phyloP scores from a whole-genome alignment of 2,888 invertebrate species.

The Philereme transversata region DNA sequence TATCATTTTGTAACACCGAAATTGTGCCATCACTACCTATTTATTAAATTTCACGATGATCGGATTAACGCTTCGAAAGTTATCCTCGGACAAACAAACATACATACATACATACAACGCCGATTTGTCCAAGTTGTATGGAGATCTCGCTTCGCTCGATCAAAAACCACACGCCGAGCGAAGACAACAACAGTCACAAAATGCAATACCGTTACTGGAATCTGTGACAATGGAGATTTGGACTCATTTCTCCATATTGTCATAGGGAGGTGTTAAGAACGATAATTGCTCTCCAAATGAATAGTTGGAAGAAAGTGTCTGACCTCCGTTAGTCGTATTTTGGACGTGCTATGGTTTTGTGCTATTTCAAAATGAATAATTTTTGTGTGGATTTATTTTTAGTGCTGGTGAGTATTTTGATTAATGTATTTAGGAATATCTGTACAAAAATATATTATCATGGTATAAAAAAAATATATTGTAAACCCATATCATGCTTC shows the following conservation, averaged over 20 bases:
- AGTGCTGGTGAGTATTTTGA: conserved; percentile 32
- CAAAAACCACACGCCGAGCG: neutral
- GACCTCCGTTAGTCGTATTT: conserved; percentile 58
- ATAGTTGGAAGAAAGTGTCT: conserved; percentile 56
- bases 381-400: conserved; percentile 19
- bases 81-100: no score
- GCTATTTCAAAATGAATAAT: conserved; percentile 28
- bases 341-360: conserved; percentile 39
- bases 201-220: conserved; percentile 47
- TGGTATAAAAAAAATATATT: neutral
- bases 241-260: conserved; percentile 58
- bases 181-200: conserved; percentile 16
- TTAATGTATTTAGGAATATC: neutral
- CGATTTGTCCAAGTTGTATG: no score
- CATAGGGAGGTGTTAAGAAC: conserved; percentile 65
- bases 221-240: conserved; percentile 58
- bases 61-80: no score
- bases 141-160: no score
- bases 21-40: no score
- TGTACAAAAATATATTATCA: neutral
- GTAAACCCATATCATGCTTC: no score
- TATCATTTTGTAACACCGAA: no score
- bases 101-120: no score
- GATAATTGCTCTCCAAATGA: conserved; percentile 62
- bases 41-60: no score